Conservation (phyloP, 1,140 invertebrate genomes). For the Pseudoatta argentina region DNA sequence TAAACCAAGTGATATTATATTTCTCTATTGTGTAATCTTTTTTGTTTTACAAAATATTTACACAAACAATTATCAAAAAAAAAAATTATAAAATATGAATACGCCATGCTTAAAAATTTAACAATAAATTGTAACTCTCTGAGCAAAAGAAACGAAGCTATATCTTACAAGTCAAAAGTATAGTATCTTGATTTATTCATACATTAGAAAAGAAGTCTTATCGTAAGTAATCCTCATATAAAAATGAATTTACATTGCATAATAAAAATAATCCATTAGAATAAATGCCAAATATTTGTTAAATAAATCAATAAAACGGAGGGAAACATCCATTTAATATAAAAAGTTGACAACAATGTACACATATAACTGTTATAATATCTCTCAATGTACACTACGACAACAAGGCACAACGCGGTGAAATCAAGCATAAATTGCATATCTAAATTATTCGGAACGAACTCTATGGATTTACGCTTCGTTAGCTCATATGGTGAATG, state of each 20-base stretch:
- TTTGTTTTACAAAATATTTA: neutral
- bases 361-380: no score
- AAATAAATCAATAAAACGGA: conserved; percentile 4
- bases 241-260: no score
- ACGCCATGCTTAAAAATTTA: neutral
- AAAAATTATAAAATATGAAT: neutral
- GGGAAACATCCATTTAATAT: neutral
- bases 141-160: neutral
- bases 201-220: neutral
- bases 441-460: neutral
- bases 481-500: neutral
- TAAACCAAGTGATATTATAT: no score
- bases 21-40: neutral
- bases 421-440: conserved; percentile 5
- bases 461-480: conserved; percentile 9
- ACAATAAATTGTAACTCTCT: neutral
- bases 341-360: neutral
- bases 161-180: neutral
- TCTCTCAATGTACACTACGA: neutral
- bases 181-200: neutral
- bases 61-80: neutral
- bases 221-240: neutral
- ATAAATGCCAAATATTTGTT: neutral
- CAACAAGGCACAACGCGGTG: neutral
- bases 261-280: neutral